Evolutionary conservation across 2,888 invertebrate species (phyloP), one percentile per base, ranked within the genome.

Genomic region (Phrixothrix hirtus): DNA sequence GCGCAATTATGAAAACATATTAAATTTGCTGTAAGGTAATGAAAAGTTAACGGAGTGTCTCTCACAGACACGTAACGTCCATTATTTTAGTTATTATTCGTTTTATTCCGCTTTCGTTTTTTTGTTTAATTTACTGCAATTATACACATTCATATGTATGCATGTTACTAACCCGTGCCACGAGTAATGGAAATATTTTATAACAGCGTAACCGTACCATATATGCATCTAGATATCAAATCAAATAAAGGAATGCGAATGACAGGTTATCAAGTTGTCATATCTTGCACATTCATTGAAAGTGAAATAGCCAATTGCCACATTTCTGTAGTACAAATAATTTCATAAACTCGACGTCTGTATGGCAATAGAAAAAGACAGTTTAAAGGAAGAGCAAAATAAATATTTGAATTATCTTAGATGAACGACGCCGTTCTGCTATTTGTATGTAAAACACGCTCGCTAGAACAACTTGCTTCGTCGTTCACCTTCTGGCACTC

Each of bases 381-480:
- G 1, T 36, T 45, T 36, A 36, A 27, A 30, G 11, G 41, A 35
- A 27, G 27, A 21, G 41, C 35, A 48, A 41, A 48, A 41, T 41
- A 48, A 48, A 48, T 48, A 48, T 48, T 48, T 48, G 32, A 48
- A 26, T 42, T 42, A 34, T 13, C 13, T 17, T 13, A 13, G 25
- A 32, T 12, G 25, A 42, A 15, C 32, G 31, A 9, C 25, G 11
- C 5, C 25, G 13, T 32, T 21, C 15, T 11, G 21, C 42, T 49
- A 50, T 50, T 50, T 50, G 44, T 44, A 50, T 50, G 43, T 50
- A 50, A 43, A 50, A 44, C 50, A 39, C 50, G 43, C 34, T 38
- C 36, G 26, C 29, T 36, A 30, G 34, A 36, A 17, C 25, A 43
- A 25, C 27, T 21, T 31, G 15, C 36, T 21, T 45, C 39, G 15